phyloP scores from a whole-genome alignment of 2,113 vertebrate species.

The Burhinus oedicnemus region DNA sequence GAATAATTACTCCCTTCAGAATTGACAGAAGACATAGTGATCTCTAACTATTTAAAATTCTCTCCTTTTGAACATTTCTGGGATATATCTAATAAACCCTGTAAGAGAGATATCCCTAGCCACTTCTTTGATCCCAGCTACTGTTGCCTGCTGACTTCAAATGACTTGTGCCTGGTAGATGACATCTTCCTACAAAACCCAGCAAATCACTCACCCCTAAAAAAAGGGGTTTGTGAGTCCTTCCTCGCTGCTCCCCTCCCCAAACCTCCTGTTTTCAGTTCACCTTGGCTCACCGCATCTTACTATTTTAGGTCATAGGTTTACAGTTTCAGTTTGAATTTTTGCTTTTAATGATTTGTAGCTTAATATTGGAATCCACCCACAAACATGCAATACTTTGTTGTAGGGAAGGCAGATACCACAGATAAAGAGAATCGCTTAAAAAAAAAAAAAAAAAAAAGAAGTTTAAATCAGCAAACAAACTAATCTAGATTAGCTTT shows the following conservation, averaged over 20 bases:
- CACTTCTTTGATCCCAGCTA: not conserved
- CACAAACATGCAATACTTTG: accelerated
- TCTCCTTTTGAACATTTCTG: not conserved
- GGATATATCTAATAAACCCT: not conserved
- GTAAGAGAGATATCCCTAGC: not conserved
- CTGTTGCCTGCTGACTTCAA: not conserved
- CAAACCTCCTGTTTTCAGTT: not conserved
- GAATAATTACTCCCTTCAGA: not conserved
- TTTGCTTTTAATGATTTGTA: not conserved
- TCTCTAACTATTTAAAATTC: not conserved
- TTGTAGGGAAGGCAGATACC: not conserved
- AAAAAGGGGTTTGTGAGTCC: not conserved
- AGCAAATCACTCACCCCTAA: not conserved
- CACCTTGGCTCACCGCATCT: not conserved
- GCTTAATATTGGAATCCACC: not conserved
- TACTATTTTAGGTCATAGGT: not conserved
- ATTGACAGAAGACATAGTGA: not conserved
- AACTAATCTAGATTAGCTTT: not conserved
- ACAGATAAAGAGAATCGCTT: not conserved
- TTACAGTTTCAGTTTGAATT: not conserved
- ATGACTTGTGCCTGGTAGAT: not conserved
- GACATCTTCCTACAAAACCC: not conserved
- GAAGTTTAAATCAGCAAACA: not conserved
- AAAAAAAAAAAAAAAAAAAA: not conserved
- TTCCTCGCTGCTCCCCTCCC: not conserved